Conservation (phyloP, 2,888 invertebrate species). For the Frankliniella fusca region DNA sequence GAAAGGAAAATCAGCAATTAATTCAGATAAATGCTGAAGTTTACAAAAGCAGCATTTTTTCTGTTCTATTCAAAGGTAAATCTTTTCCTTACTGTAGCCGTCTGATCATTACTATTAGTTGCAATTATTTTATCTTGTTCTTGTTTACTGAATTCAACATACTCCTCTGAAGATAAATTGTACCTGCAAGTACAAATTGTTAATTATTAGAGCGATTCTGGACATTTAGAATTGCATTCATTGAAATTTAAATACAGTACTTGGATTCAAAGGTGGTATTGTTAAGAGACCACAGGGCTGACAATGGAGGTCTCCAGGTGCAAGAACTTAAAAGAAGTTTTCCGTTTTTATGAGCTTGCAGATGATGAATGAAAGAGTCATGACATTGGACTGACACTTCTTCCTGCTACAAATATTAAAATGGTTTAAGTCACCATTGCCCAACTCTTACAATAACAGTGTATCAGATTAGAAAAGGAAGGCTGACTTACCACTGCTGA, state of each 20-base stretch:
- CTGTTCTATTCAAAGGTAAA: background rate
- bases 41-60: background rate
- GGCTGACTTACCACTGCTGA: constrained; percentile 57
- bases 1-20: background rate
- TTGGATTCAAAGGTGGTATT: constrained; percentile 56
- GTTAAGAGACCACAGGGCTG: constrained; percentile 73
- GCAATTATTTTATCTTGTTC: constrained; percentile 83
- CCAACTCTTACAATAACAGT: constrained; percentile 14
- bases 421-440: background rate
- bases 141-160: constrained; percentile 86
- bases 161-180: constrained; percentile 76
- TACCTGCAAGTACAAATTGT: constrained; percentile 51
- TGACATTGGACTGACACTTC: constrained; percentile 77
- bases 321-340: constrained; percentile 78
- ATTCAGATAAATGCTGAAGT: constrained; percentile 7
- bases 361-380: constrained; percentile 78
- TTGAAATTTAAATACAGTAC: constrained; percentile 44
- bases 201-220: background rate
- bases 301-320: constrained; percentile 78
- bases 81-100: constrained; percentile 50
- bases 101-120: constrained; percentile 77
- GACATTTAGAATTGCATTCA: background rate
- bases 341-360: constrained; percentile 71
- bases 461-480: constrained; percentile 21
- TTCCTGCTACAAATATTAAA: constrained; percentile 51